Base-by-base conservation (phyloP, 1,140 invertebrate species). In the Rhynchophorus ferrugineus region DNA sequence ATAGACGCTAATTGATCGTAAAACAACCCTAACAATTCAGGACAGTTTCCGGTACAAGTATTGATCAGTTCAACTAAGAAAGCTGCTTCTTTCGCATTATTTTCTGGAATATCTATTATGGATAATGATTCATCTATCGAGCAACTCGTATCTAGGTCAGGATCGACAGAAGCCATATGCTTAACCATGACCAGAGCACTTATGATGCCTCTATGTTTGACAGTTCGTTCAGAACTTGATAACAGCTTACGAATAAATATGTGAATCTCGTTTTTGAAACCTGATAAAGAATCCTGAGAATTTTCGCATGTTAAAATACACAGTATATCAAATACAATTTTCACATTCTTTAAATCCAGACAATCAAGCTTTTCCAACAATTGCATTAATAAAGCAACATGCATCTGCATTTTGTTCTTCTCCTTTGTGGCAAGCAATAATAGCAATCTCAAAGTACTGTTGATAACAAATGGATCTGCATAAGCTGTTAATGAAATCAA, bases 1-100 rank as follows among this genome's bases (percentile, higher is more conserved):
- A 86, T 69, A 46, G 73, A 69, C 9, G 79, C 76, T 19, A 89
- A 64, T 65, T 86, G 81, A 71, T 89, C 86, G 65, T 84, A 87
- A 62, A 83, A 86, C 14, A 87, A 70, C 14, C 78, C 79, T 56
- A 79, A 69, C 41, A 76, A 73, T 52, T 80, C 75, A 1, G 79
- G 71, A 44, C 58, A 67, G 35, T 58, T 59, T 6, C 54, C 49
- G 22, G 65, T 62, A 7, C 67, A 60, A 17, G 61, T 64, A 33
- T 65, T 63, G 0, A 67, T 65, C 24, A 71, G 61, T 24, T 63
- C 69, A 67, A 61, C 50, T 42, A 60, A 57, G 34, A 62, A 63
- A 17, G 68, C 71, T 19, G 72, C 71, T 47, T 71, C 63, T 60
- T 67, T 67, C 8, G 67, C 54, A 3, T 60, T 50, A 14, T 67